Base-by-base conservation (phyloP, 2,888 invertebrate species). In the Anarsia innoxiella region DNA sequence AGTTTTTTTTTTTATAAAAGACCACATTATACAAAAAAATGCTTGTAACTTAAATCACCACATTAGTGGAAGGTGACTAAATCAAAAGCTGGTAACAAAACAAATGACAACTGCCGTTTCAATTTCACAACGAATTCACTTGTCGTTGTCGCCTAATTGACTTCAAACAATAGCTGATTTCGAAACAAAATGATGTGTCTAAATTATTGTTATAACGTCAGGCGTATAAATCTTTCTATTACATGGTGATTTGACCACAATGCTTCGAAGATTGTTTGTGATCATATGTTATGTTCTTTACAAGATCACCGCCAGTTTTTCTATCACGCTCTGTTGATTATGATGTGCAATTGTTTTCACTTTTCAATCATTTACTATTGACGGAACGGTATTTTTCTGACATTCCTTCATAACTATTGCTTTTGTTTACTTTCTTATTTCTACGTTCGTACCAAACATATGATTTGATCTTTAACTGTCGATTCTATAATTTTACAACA, bases 221-320 rank as follows among this genome's bases (percentile, higher is more conserved):
- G 38, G 30, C 39, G 35, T n/a, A n/a, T n/a, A n/a, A 65, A 60
- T 51, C 51, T 50, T 44, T 43, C 44, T 49, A 69, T 73, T 73
- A 64, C 56, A 71, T 64, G 70, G 52, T 43, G 54, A 59, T 61
- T 68, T 66, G 53, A 48, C 36, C 50, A 50, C 45, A 45, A 57
- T 56, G 52, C 55, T 53, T 46, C 42, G 32, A 38, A 35, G 42
- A 44, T 33, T 15, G 16, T 35, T 27, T 26, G 11, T 27, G 16
- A 10, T 11, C 27, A 35, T 23, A 27, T 31, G 19, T 16, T 19
- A 12, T 31, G 16, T 9, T n/a, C n/a, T n/a, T n/a, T n/a, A n/a
- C n/a, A 12, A 32, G 28, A 32, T 32, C 28, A 12, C 23, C 30
- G 12, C 40, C 45, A 37, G 40, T 39, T 44, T 48, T 43, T 39